Conservation (phyloP, 2,797 vertebrate species). For the Microctenopoma stevenorrisi region DNA sequence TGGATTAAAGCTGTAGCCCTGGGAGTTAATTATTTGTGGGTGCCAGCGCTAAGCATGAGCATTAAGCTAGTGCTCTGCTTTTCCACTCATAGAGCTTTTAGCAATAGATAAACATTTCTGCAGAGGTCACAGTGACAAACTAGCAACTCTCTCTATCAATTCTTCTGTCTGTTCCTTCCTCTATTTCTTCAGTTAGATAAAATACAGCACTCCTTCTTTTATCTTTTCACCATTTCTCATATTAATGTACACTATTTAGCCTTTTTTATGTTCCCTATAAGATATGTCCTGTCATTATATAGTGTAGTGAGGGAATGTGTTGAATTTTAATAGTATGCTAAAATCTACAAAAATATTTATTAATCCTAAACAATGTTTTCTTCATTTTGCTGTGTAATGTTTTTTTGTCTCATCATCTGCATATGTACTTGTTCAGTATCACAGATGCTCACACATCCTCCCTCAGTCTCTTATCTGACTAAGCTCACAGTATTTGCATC, state of each 20-base stretch:
- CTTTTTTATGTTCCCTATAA: not conserved
- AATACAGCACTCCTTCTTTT: conserved; percentile 1
- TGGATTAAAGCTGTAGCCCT: conserved; percentile 17
- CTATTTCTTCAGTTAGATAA: not conserved
- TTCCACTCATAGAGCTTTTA: conserved; percentile 59
- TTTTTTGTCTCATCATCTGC: not conserved
- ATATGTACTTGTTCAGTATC: not conserved
- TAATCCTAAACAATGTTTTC: not conserved
- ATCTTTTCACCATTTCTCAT: not conserved
- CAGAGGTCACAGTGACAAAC: conserved; percentile 38
- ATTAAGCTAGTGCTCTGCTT: conserved; percentile 55
- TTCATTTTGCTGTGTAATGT: not conserved
- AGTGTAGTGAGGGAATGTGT: not conserved
- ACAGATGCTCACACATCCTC: not conserved
- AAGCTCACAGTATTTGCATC: conserved; percentile 9
- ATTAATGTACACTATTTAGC: not conserved
- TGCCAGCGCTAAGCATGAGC: conserved; percentile 28
- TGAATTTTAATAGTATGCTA: not conserved
- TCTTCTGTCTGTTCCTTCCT: not conserved
- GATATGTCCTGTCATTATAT: conserved; percentile 1
- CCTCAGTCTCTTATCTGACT: not conserved
- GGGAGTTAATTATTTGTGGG: conserved; percentile 12
- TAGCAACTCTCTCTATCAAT: conserved; percentile 22
- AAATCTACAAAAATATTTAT: not conserved
- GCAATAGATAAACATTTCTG: conserved; percentile 61